Evolutionary conservation across 2,113 vertebrate genomes (phyloP), one percentile per base, ranked within the genome.

Genomic region (Ardeotis arabs): DNA sequence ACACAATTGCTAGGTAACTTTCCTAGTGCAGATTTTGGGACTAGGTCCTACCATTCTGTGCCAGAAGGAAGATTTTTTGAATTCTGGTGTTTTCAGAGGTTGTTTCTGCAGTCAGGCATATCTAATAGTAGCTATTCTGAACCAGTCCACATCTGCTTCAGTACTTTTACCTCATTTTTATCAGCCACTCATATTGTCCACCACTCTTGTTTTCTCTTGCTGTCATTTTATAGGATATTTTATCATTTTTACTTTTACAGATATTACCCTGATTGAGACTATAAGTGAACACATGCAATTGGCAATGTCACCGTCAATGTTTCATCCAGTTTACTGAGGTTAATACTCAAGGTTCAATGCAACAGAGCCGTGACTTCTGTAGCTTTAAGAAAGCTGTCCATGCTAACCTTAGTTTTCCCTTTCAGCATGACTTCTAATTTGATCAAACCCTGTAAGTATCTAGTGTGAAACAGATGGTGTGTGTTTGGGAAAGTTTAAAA

Each of bases 401-500:
- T 68, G 89, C 92, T 95, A 97, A 97, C 94, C 95, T 96, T 73
- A 93, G 96, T 75, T 96, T 97, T 95, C 92, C 88, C 90, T 97
- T 97, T 91, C 94, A 95, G 96, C 92, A 97, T 95, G 91, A 96
- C 97, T 97, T 96, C 97, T 97, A 96, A 97, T 97, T 97, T 97
- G 95, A 97, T 97, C 96, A 97, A 95, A 95, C 96, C 95, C 94
- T 95, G 93, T 91, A 96, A 96, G 94, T 95, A 96, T 95, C 94
- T 97, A 94, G 91, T 93, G 94, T 31, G 91, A 96, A 97, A 95
- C 97, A 97, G 97, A 97, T 97, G 97, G 97, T 93, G 90, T 97
- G 93, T 97, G 95, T 97, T 97, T 97, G 90, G 94, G 97, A 96
- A 97, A 97, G 94, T 96, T 97, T 97, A 97, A 96, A 96, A 97